Percentiles rank a stretch among this genome's conserved stretches.
Evolutionary conservation across 2,888 invertebrate species (phyloP).

Genomic region (Plusia festucae): DNA sequence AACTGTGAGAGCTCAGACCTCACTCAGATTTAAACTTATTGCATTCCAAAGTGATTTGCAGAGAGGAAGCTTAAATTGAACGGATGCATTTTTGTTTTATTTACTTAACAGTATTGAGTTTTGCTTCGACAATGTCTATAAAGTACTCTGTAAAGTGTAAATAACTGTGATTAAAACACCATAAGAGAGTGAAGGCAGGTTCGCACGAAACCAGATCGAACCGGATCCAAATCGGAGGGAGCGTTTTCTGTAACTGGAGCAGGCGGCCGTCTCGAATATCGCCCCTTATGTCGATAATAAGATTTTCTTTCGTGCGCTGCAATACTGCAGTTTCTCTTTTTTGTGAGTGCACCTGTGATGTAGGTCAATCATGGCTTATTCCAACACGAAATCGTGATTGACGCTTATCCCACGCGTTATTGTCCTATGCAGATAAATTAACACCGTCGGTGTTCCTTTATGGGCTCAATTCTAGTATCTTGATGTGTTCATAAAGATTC

Average conservation of each 20-base stretch:
- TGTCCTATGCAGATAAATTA: constrained; percentile 54
- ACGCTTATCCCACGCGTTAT: constrained; percentile 74
- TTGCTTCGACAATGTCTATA: constrained; percentile 61
- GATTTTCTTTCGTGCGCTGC: constrained; percentile 85
- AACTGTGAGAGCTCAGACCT: constrained; percentile 21
- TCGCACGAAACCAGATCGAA: constrained; percentile 83
- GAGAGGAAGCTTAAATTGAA: constrained; percentile 38
- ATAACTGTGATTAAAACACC: constrained; percentile 81
- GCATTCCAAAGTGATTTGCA: constrained; percentile 25
- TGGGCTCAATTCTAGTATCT: not conserved
- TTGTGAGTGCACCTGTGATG: constrained; percentile 84
- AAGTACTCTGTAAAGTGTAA: constrained; percentile 67
- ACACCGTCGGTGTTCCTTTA: constrained; percentile 16
- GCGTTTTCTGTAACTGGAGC: constrained; percentile 88
- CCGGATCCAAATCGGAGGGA: constrained; percentile 86
- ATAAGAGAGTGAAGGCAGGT: constrained; percentile 82
- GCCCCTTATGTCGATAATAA: constrained; percentile 87
- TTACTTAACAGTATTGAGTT: constrained; percentile 63
- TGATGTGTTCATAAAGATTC: not conserved
- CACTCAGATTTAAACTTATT: constrained; percentile 15
- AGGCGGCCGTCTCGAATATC: constrained; percentile 84
- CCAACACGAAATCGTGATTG: constrained; percentile 78
- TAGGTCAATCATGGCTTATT: constrained; percentile 83
- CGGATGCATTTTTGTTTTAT: constrained; percentile 48
- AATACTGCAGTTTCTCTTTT: constrained; percentile 86